Evolutionary conservation across 2,113 vertebrate genomes (phyloP), one percentile per base, ranked within the genome.

Genomic region (Rhinoderma darwinii): DNA sequence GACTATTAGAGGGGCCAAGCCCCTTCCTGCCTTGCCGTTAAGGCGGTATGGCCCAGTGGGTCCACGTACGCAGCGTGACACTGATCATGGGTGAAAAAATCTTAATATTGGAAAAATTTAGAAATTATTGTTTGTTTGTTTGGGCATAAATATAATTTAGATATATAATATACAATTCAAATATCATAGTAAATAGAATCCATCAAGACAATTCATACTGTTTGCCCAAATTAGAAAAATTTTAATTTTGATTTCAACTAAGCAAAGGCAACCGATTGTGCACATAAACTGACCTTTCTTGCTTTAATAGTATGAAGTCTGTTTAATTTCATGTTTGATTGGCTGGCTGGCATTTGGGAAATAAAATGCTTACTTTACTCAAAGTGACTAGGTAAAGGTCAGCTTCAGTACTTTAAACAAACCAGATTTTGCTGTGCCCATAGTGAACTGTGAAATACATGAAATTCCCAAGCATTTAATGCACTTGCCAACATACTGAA

Each of bases 291-390:
- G 70, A 75, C 83, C 83, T 84, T 84, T 84, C 79, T 77, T 77
- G 30, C 73, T 61, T 63, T 84, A 76, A 41, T 63, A 76, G 37
- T 75, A 76, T 43, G 43, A 75, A 76, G 83, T 50, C 54, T 44
- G 54, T 84, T 76, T 47, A 77, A 61, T 77, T 84, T 84, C 30
- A 76, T 63, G 83, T 77, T 76, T 84, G 83, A 84, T 77, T 84
- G 72, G 73, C 73, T 84, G 44, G 30, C 44, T 76, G 83, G 54
- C 83, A 84, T 84, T 84, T 76, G 73, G 73, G 72, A 77, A 84
- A 76, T 84, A 84, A 84, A 76, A 41, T 27, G 72, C 54, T 84
- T 76, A 76, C 35, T 77, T 76, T 84, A 56, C 20, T 47, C 37
- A 73, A 84, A 76, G 72, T 84, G 35, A 63, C 73, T 61, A 63